phyloP scores from a whole-genome alignment of 2,888 invertebrate species.

The Eumacrocentrus americanus region DNA sequence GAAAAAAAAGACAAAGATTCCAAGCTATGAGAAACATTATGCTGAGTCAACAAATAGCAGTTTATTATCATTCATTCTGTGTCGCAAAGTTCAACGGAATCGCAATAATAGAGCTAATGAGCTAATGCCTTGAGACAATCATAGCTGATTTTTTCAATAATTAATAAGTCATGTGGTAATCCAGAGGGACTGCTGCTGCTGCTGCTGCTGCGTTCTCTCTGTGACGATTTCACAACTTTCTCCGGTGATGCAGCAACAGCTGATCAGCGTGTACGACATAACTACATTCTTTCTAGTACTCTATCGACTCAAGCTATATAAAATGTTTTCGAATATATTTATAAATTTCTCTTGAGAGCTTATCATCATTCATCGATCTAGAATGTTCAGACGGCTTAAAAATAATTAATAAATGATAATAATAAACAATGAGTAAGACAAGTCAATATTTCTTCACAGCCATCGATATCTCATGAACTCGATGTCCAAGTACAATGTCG shows the following conservation, averaged over 20 bases:
- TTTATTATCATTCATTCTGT: no score
- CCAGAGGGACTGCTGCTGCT: neutral
- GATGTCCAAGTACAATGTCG: no score
- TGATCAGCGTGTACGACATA: slow-evolving; percentile 1
- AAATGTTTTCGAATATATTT: no score
- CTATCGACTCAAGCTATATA: no score
- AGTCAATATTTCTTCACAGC: neutral
- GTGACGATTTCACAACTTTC: slow-evolving; percentile 17
- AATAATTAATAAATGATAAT: no score
- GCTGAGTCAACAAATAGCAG: no score
- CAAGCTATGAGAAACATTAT: no score
- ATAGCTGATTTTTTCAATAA: neutral
- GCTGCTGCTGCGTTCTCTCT: neutral
- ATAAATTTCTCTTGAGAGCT: no score
- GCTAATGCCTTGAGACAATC: neutral
- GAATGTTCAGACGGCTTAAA: no score
- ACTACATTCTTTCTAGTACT: neutral
- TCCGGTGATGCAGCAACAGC: slow-evolving; percentile 20
- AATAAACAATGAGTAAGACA: no score
- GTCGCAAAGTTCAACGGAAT: slow-evolving; percentile 19
- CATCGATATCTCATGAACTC: no score
- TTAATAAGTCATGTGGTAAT: slow-evolving; percentile 16
- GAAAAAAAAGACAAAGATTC: slow-evolving; percentile 40
- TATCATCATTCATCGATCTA: no score
- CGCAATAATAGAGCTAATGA: neutral